These are phyloP conservation scores for Muschampia staudingeri DNA, from an alignment of 2,888 invertebrate species.

Conservation along the genomic window DNA sequence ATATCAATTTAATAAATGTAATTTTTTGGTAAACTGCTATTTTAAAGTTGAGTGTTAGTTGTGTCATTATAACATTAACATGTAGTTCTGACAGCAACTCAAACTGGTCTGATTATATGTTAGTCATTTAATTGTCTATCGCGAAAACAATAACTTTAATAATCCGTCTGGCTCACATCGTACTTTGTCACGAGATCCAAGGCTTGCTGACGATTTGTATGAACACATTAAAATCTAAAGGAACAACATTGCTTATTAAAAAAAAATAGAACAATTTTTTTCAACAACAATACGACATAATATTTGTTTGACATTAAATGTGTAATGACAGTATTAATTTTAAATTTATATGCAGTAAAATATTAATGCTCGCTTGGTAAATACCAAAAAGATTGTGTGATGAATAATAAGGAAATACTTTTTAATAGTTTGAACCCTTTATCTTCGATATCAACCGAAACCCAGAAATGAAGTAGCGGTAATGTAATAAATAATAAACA, in stretches of 20 bases:
- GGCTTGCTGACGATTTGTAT: slow-evolving; percentile 13
- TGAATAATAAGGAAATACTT: slow-evolving; percentile 36
- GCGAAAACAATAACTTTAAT: slow-evolving; percentile 26
- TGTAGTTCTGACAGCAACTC: background rate
- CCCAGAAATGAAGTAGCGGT: slow-evolving; percentile 20
- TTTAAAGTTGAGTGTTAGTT: no score
- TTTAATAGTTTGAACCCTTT: slow-evolving; percentile 30
- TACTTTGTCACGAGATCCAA: slow-evolving; percentile 34
- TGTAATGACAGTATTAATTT: background rate
- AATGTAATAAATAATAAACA: slow-evolving; percentile 47
- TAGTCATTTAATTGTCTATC: background rate
- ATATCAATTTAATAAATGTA: no score
- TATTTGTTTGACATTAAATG: background rate
- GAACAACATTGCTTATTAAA: background rate
- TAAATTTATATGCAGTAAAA: no score
- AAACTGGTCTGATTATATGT: background rate
- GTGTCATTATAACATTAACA: no score
- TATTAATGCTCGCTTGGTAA: background rate
- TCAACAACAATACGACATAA: background rate
- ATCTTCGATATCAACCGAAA: slow-evolving; percentile 23
- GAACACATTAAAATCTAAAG: background rate
- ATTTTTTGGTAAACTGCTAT: no score
- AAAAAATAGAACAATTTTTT: background rate
- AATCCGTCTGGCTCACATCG: slow-evolving; percentile 42
- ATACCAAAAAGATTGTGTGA: background rate